These are phyloP conservation scores for Blera fallax DNA, from an alignment of 2,888 invertebrate genomes.

Conservation along the genomic window DNA sequence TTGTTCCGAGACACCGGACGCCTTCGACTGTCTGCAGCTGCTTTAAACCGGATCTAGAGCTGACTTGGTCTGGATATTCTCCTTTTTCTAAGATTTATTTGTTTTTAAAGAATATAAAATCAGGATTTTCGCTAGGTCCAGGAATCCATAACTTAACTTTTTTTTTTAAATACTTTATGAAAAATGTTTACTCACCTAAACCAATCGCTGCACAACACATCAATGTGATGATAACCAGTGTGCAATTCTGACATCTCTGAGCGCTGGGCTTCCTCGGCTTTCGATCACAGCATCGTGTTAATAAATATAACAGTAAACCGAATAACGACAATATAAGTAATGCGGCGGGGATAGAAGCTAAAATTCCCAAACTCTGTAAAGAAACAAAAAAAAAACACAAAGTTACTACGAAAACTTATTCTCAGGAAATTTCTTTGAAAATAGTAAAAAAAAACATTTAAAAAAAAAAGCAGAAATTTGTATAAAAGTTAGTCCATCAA, in stretches of 20 bases:
- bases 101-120: too few relatives aligned
- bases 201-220: conserved; percentile 95
- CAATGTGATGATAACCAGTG: conserved; percentile 84
- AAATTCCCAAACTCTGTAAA: conserved; percentile 94
- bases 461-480: neutral
- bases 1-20: too few relatives aligned
- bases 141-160: too few relatives aligned
- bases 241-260: conserved; percentile 81
- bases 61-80: too few relatives aligned
- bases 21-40: too few relatives aligned
- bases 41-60: too few relatives aligned
- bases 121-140: too few relatives aligned
- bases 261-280: conserved; percentile 87
- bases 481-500: conserved; percentile 71
- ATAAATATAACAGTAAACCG: conserved; percentile 93
- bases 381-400: conserved; percentile 60
- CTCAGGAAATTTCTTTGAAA: neutral
- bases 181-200: conserved; percentile 83
- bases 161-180: neutral
- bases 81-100: too few relatives aligned
- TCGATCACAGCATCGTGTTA: conserved; percentile 97
- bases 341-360: conserved; percentile 95
- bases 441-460: neutral
- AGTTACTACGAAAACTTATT: neutral
- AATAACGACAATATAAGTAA: conserved; percentile 95